Percentiles rank a stretch among this genome's conserved stretches.
phyloP scores from a whole-genome alignment of 2,113 vertebrate genomes.

The Otis tarda region DNA sequence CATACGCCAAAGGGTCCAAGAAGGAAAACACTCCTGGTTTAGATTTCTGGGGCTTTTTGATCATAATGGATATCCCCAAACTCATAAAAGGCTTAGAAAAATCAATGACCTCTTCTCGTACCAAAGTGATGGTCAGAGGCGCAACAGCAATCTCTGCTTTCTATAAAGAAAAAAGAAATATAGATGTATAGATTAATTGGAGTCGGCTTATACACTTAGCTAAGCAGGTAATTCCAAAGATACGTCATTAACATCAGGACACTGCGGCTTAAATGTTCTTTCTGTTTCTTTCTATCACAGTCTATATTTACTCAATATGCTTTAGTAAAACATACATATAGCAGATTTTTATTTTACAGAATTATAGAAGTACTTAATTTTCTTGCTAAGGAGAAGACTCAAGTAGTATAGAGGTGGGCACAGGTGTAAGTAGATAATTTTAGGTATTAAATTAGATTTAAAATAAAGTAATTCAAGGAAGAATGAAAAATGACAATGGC shows the following conservation, averaged over 20 bases:
- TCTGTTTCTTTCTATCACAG: background rate
- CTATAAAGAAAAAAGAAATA: constrained; percentile 81
- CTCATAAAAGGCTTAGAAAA: constrained; percentile 99
- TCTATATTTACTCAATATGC: background rate
- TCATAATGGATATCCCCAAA: constrained; percentile 99
- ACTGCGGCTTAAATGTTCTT: background rate
- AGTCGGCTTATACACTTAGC: constrained; percentile 6
- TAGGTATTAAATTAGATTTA: background rate
- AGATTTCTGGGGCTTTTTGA: constrained; percentile 99
- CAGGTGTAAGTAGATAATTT: background rate
- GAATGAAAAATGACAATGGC: background rate
- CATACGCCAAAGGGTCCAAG: constrained; percentile 97
- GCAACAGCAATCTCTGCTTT: constrained; percentile 99
- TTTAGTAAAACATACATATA: background rate
- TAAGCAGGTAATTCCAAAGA: constrained; percentile 26
- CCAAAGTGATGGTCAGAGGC: constrained; percentile 96
- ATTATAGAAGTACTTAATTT: background rate
- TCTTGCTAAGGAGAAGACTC: background rate
- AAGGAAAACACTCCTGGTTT: constrained; percentile 99
- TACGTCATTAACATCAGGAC: constrained; percentile 5
- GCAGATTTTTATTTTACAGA: background rate
- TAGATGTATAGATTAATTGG: constrained; percentile 58
- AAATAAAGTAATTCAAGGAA: background rate
- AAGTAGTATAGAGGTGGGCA: background rate
- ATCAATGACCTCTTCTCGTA: constrained; percentile 98